Conservation (phyloP, 1,140 invertebrate species). For the Maconellicoccus hirsutus region DNA sequence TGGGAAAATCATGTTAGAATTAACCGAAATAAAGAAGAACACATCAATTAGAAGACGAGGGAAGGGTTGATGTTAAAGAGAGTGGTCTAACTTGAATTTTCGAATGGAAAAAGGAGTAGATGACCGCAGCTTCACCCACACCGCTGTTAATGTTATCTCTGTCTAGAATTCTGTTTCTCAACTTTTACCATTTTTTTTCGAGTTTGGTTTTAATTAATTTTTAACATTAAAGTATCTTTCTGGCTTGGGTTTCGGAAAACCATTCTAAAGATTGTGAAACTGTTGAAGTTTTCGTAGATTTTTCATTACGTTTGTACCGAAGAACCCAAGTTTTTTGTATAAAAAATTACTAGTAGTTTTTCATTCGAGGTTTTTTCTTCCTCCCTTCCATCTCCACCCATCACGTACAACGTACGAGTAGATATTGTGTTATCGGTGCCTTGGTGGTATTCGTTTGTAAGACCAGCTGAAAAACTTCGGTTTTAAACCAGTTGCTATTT, state of each 20-base stretch:
- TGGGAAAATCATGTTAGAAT: slow-evolving; percentile 27
- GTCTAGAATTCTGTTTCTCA: slow-evolving; percentile 11
- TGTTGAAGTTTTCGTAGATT: too few species aligned
- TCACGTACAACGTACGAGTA: too few species aligned
- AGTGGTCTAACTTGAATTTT: slow-evolving; percentile 22
- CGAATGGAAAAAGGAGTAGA: slow-evolving; percentile 17
- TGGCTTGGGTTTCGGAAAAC: background rate
- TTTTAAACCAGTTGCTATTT: background rate
- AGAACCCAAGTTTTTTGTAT: too few species aligned
- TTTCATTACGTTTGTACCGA: too few species aligned
- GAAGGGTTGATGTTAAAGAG: slow-evolving; percentile 20
- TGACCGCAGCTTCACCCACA: slow-evolving; percentile 17
- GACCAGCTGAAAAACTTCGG: too few species aligned
- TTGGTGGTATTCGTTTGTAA: too few species aligned
- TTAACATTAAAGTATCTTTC: background rate
- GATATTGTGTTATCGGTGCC: too few species aligned
- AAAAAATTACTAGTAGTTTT: too few species aligned
- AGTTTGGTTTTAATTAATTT: slow-evolving; percentile 14
- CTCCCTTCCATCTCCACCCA: too few species aligned
- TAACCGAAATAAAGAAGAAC: slow-evolving; percentile 28
- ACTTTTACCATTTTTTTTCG: slow-evolving; percentile 12
- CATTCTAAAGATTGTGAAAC: too few species aligned
- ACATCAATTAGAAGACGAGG: slow-evolving; percentile 26
- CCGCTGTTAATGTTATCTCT: slow-evolving; percentile 5
- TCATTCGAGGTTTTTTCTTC: too few species aligned